Base-by-base conservation (phyloP, 2,888 invertebrate species). In the Drosophila birchii region DNA sequence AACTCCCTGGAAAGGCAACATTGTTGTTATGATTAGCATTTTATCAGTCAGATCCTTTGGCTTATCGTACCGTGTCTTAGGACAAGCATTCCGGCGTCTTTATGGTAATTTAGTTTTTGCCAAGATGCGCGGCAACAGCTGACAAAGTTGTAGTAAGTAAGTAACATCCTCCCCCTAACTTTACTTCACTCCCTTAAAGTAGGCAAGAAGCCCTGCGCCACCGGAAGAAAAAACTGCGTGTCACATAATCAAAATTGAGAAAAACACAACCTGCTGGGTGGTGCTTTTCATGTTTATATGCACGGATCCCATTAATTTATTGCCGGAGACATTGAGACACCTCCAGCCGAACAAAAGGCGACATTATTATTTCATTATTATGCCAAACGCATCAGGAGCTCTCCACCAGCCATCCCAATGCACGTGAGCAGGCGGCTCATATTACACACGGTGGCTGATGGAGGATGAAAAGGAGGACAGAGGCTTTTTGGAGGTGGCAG, bases 281-380 rank as follows among this genome's bases (percentile, higher is more conserved):
- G 78, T 77, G 78, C 80, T 75, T 85, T 87, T 88, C 87, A 80
- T 87, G 80, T 67, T 68, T 67, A 57, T 68, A 57, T 66, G 79
- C 82, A 79, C 81, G 86, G 67, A 73, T 73, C 80, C 81, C 87
- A 87, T 87, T 87, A 87, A 87, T 87, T 87, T 87, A 87, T 86
- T 83, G 86, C 84, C 68, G 66, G 70, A 75, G 64, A 73, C 81
- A 69, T 81, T 66, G 80, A 86, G 81, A 87, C 81, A 86, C 78
- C 80, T 81, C 76, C 63, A 73, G 47, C 67, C 74, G 73, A 78
- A 87, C 88, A 87, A 86, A 88, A 79, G 79, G 80, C 87, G 86
- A 87, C 87, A 83, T 88, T 87, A 87, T 88, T 87, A 88, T 88
- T 87, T 85, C 87, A 87, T 87, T 87, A 88, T 87, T 88, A 87